Conservation (phyloP, 23 tunicate genomes). For the Trididemnum nubilum region DNA sequence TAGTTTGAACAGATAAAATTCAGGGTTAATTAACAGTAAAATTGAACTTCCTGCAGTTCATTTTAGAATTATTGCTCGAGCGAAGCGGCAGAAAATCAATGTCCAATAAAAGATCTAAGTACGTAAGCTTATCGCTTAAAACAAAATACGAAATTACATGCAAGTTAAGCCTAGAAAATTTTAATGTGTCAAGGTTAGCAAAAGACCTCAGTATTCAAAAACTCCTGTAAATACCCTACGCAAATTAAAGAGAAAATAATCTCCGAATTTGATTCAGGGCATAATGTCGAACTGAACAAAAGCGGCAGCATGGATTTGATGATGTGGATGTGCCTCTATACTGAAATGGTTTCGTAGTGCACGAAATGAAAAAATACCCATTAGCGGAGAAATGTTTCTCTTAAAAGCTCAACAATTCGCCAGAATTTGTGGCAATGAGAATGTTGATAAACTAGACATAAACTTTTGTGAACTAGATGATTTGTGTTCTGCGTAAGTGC, state of each 20-base stretch:
- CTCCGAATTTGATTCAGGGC: conserved; percentile 7
- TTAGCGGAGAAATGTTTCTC: conserved; percentile 23
- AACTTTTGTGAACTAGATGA: too few species aligned
- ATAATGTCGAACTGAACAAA: background rate
- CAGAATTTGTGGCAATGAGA: background rate
- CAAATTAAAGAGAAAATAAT: background rate
- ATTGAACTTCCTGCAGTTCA: background rate
- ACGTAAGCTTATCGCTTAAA: too few species aligned
- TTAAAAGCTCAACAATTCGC: conserved; percentile 20
- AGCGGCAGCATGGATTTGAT: conserved; percentile 10
- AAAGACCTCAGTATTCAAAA: background rate
- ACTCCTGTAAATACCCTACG: conserved; percentile 1
- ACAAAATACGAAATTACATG: conserved; percentile 13
- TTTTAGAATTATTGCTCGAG: background rate
- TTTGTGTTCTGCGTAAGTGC: too few species aligned
- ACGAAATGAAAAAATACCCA: conserved; percentile 4
- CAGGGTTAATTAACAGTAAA: background rate
- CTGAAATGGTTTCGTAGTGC: conserved; percentile 22
- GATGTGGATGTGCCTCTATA: conserved; percentile 29
- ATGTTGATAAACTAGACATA: conserved; percentile 17
- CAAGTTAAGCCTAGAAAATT: conserved; percentile 12
- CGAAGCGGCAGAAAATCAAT: background rate
- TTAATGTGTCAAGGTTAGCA: background rate
- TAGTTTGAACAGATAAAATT: too few species aligned
- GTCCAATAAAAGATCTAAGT: background rate